phyloP scores from a whole-genome alignment of 2,888 invertebrate species.

The Lochmaea capreae region DNA sequence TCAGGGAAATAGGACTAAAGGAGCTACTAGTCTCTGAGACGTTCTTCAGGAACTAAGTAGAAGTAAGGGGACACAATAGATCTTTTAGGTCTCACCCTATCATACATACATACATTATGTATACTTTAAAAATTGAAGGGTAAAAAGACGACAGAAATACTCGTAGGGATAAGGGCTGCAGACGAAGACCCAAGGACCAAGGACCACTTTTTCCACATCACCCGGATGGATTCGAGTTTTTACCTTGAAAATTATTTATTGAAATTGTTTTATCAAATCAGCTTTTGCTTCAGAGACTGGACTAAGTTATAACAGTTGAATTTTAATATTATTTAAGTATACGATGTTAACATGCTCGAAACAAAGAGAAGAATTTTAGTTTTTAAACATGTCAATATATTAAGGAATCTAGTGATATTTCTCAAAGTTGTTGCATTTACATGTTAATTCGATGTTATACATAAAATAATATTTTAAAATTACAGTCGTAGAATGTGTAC shows the following conservation, averaged over 20 bases:
- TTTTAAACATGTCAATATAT: conserved; percentile 4
- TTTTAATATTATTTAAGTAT: not conserved
- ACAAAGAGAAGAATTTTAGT: conserved; percentile 11
- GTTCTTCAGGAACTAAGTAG: too few species aligned
- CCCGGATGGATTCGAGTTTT: not conserved
- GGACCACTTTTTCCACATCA: too few species aligned
- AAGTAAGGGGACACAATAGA: too few species aligned
- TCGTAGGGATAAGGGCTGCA: too few species aligned
- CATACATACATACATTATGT: too few species aligned
- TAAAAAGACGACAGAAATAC: too few species aligned
- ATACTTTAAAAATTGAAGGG: too few species aligned
- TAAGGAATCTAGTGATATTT: not conserved
- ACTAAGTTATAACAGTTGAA: not conserved
- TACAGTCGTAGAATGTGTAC: not conserved
- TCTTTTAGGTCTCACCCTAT: too few species aligned
- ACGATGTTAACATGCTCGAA: not conserved
- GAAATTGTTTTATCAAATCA: not conserved
- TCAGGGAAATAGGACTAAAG: too few species aligned
- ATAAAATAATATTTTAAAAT: conserved; percentile 6
- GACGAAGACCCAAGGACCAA: too few species aligned
- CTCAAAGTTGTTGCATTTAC: conserved; percentile 5
- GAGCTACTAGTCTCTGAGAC: too few species aligned
- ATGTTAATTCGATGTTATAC: conserved; percentile 7
- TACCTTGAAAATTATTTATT: not conserved
- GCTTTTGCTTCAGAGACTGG: not conserved